Conservation (phyloP, 2,113 vertebrate species). For the Connochaetes taurinus region DNA sequence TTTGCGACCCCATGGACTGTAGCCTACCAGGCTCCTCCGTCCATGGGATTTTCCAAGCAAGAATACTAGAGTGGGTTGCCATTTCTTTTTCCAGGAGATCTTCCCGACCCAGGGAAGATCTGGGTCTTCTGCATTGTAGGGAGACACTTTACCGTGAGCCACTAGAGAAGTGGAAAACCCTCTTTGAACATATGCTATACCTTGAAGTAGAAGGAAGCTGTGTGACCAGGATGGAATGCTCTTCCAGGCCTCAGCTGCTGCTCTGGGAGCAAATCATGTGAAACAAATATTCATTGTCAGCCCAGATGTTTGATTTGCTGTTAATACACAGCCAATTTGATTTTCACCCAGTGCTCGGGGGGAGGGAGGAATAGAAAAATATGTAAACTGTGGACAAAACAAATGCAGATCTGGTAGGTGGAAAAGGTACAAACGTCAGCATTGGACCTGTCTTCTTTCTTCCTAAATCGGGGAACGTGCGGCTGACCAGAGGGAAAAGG, state of each 20-base stretch:
- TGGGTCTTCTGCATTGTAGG: not conserved
- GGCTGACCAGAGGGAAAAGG: fast-evolving
- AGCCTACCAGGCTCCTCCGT: not conserved
- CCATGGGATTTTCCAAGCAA: not conserved
- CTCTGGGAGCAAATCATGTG: not conserved
- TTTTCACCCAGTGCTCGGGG: not conserved
- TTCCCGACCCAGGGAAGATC: not conserved
- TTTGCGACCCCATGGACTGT: not conserved
- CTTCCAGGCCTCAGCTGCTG: not conserved
- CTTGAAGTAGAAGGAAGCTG: not conserved
- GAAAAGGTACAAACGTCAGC: not conserved
- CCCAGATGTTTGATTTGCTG: not conserved
- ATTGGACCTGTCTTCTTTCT: fast-evolving
- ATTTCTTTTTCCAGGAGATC: not conserved
- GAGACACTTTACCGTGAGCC: not conserved
- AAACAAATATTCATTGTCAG: not conserved
- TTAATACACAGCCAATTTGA: not conserved
- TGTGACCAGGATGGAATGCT: not conserved
- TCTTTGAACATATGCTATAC: not conserved
- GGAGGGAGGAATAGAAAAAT: not conserved
- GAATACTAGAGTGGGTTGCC: not conserved
- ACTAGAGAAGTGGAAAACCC: not conserved
- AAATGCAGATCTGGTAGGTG: not conserved
- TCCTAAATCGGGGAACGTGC: fast-evolving
- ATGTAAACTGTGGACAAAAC: not conserved